Base-by-base conservation (phyloP, 1,140 invertebrate species). In the Dendroctonus ponderosae region DNA sequence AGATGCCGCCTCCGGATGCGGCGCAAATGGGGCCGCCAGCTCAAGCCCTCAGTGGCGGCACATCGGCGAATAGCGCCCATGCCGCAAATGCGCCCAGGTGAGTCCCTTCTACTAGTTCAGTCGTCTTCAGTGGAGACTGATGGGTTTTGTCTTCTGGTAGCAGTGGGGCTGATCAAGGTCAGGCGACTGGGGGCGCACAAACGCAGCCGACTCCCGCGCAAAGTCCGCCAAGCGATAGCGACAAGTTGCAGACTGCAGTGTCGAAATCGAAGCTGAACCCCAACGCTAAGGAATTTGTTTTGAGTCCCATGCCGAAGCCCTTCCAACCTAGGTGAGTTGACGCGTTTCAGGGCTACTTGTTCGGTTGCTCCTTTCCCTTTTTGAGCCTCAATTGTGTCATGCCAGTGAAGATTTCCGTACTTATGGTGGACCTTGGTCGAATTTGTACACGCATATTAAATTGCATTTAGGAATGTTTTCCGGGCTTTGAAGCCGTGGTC, bases 201-300 rank as follows among this genome's bases (percentile, higher is more conserved):
- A 60, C 66, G 61, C 68, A 68, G 71, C 75, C 73, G 53, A 62
- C 72, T 59, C 68, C 74, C 61, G 73, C 70, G 51, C 68, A 76
- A 62, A 69, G 79, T 49, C 56, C 71, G 14, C 66, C 70, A 37
- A 76, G 68, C 74, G 68, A 66, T 5, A 73, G 75, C 40, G 87
- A 89, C 38, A 89, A 88, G 71, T 82, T 85, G 46, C 82, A 85
- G 5, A 82, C 80, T 51, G 83, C 86, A 15, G 80, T 88, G 38
- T 90, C 91, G 74, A 91, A 90, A 75, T 93, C 89, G 14, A 92
- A 86, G 0, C 82, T 94, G 41, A 94, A 94, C 84, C 91, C 92
- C 40, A 90, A 94, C 77, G 91, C 91, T 14, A 94, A 94, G 79
- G 91, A 93, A 81, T 94, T 93, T 80, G 80, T 84, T 11, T 80